These are phyloP conservation scores for Craseonycteris thonglongyai DNA, from an alignment of 2,113 vertebrate genomes.

Conservation along the genomic window DNA sequence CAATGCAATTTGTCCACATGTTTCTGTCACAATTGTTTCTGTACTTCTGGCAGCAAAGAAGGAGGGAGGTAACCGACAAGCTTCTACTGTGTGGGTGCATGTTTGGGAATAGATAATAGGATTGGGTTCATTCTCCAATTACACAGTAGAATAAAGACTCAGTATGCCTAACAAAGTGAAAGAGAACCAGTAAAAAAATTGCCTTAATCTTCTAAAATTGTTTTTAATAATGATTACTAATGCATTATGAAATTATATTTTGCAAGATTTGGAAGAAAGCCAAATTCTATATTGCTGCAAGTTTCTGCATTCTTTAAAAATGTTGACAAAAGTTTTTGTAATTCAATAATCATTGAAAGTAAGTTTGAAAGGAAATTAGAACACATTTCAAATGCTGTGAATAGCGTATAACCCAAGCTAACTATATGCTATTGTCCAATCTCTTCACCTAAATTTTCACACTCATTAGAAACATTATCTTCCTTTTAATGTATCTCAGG, in stretches of 20 bases:
- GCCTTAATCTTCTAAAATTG: neutral
- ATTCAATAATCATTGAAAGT: neutral
- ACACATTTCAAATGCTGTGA: neutral
- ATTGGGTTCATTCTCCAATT: neutral
- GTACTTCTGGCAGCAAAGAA: neutral
- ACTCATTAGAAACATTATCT: neutral
- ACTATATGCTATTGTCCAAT: neutral
- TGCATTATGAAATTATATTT: neutral
- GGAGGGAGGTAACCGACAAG: neutral
- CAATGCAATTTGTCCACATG: neutral
- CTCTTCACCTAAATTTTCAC: neutral
- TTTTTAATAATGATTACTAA: neutral
- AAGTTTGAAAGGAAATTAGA: neutral
- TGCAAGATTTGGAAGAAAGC: neutral
- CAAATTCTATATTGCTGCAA: neutral
- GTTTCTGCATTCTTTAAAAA: neutral
- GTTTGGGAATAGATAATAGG: neutral
- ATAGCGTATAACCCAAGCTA: neutral
- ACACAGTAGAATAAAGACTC: constrained; percentile 22
- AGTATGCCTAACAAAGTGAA: neutral
- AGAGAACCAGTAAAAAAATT: neutral
- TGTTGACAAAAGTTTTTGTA: neutral
- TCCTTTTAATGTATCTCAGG: neutral
- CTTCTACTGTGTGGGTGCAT: neutral
- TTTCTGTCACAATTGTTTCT: neutral